These are phyloP conservation scores for Oryzias javanicus DNA, from an alignment of 2,113 vertebrate genomes.

Conservation along the genomic window DNA sequence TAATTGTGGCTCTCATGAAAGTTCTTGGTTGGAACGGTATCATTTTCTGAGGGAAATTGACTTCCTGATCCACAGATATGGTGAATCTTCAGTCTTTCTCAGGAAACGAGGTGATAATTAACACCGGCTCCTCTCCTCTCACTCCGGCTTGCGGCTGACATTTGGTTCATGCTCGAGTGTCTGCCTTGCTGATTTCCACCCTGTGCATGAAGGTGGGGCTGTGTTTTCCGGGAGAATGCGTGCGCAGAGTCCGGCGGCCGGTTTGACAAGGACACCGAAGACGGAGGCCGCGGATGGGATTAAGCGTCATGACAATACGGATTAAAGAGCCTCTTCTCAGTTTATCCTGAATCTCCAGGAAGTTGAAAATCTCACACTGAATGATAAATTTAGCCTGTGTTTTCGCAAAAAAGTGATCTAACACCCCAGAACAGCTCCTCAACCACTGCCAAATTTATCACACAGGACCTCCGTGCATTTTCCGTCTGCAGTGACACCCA, in stretches of 20 bases:
- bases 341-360: constrained; percentile 47
- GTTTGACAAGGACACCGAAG: constrained; percentile 64
- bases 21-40: constrained; percentile 64
- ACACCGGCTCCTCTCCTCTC: constrained; percentile 68
- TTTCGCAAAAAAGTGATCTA: constrained; percentile 46
- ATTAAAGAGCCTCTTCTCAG: constrained; percentile 67
- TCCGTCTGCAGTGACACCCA: constrained; percentile 28
- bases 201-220: constrained; percentile 76
- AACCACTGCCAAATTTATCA: constrained; percentile 62
- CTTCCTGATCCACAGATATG: constrained; percentile 68
- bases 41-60: constrained; percentile 65
- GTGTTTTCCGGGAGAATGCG: constrained; percentile 36
- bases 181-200: constrained; percentile 79
- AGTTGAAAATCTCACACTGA: constrained; percentile 56
- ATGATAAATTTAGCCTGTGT: constrained; percentile 54
- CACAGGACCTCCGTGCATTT: constrained; percentile 37
- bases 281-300: constrained; percentile 62
- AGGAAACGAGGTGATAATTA: constrained; percentile 75
- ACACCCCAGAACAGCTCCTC: constrained; percentile 50
- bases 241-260: constrained; percentile 44
- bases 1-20: constrained; percentile 69
- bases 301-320: constrained; percentile 73
- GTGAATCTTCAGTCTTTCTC: constrained; percentile 55
- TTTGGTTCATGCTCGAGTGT: constrained; percentile 84
- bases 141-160: constrained; percentile 76